phyloP scores from a whole-genome alignment of 1,140 invertebrate species.

The Drosophila obscura region DNA sequence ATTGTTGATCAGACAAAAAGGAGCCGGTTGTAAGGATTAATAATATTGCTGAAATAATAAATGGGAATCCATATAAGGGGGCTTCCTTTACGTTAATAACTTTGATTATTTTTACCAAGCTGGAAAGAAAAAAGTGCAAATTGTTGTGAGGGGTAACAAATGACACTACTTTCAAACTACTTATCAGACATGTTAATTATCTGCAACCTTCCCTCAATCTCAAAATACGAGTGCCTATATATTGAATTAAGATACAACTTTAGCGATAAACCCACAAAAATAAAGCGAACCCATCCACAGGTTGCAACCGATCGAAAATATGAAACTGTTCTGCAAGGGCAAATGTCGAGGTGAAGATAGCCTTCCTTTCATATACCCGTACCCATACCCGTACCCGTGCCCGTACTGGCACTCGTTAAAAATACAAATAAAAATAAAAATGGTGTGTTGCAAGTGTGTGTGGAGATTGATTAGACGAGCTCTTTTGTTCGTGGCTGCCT shows the following conservation, averaged over 20 bases:
- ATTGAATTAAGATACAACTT: conserved; percentile 28
- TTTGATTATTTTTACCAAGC: neutral
- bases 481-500: conserved; percentile 57
- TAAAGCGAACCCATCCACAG: conserved; percentile 14
- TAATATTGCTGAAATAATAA: neutral
- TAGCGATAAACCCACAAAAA: conserved; percentile 33
- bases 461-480: conserved; percentile 52
- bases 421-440: neutral
- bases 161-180: neutral
- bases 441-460: conserved; percentile 46
- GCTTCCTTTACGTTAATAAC: too few relatives aligned
- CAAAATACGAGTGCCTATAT: neutral
- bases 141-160: neutral
- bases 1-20: conserved; percentile 39
- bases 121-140: too few relatives aligned
- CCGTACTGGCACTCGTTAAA: too few relatives aligned
- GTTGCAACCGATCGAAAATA: conserved; percentile 33
- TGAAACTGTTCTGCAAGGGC: conserved; percentile 55
- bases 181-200: conserved; percentile 1
- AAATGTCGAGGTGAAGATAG: conserved; percentile 68
- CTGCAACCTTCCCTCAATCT: neutral
- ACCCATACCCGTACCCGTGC: too few relatives aligned
- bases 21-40: conserved; percentile 18
- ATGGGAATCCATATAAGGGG: too few relatives aligned
- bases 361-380: conserved; percentile 66